phyloP scores from a whole-genome alignment of 2,797 vertebrate genomes.

The Chelon labrosus region DNA sequence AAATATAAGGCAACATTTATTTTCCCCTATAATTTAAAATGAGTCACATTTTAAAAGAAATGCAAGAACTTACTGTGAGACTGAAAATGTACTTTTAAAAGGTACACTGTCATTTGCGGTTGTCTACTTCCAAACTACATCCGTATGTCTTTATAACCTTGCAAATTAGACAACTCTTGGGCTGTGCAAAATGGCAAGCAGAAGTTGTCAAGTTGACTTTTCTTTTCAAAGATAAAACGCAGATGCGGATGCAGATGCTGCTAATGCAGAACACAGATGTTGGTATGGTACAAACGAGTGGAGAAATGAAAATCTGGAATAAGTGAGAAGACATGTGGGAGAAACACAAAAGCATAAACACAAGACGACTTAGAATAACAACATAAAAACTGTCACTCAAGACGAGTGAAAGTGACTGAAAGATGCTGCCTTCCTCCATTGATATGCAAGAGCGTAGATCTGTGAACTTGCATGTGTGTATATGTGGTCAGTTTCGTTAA shows the following conservation, averaged over 20 bases:
- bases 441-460: constrained; percentile 51
- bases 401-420: constrained; percentile 32
- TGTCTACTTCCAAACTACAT: not conserved
- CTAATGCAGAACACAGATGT: not conserved
- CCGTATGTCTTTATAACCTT: constrained; percentile 13
- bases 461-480: constrained; percentile 29
- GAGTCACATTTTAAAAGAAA: not conserved
- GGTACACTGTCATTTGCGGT: not conserved
- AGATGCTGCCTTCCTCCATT: constrained; percentile 35
- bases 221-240: constrained; percentile 1
- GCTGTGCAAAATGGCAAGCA: constrained; percentile 14
- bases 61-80: not conserved
- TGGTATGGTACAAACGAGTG: not conserved
- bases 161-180: constrained; percentile 12
- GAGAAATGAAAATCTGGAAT: constrained; percentile 3
- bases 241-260: too few species aligned
- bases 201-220: not conserved
- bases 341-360: constrained; percentile 12
- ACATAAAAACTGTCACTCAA: constrained; percentile 28
- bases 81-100: not conserved
- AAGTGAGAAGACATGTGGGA: not conserved
- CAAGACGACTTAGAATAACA: not conserved
- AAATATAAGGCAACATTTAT: too few species aligned
- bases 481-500: constrained; percentile 56
- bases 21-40: not conserved